Base-by-base conservation (phyloP, 2,888 invertebrate species). In the Trichacis sp. region DNA sequence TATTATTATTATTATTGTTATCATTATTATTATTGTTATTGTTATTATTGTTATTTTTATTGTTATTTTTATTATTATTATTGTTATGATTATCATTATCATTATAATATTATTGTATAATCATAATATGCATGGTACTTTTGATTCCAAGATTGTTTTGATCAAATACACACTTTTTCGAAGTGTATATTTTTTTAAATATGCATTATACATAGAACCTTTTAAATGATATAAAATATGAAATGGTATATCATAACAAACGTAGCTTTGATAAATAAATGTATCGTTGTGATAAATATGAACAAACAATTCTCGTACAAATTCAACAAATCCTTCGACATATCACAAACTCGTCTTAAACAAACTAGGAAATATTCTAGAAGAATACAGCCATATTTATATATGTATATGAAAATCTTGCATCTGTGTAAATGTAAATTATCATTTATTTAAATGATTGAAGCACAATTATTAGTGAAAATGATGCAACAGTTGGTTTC, bases 301-400 rank as follows among this genome's bases (percentile, higher is more conserved):
- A 33, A 33, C 33, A 33, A 33, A 11, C n/a, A n/a, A 33, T 33
- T 33, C n/a, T 11, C 24, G 24, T 8, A 8, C 24, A 24, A 24
- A 24, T 24, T 24, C 24, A 24, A 24, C 24, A 24, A 24, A 24
- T 24, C 8, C 24, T 24, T 24, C n/a, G n/a, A n/a, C 24, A 11
- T 33, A 33, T 33, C n/a, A n/a, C n/a, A 11, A 33, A 33, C n/a
- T 2, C 9, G 2, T 33, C n/a, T 11, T n/a, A 11, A 33, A 33
- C 8, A n/a, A 33, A 33, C n/a, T 6, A 33, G 33, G 33, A 33
- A 33, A 33, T 3, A 33, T 33, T 3, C 33, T 33, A 33, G 33
- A 33, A 33, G 33, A 33, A 42, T 42, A 42, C 42, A 42, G 42
- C 42, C 3, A 42, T 42, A 42, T 42, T 15, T 42, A 17, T 8